Conservation (phyloP, 2,888 invertebrate species). For the Schizotus pectinicornis region DNA sequence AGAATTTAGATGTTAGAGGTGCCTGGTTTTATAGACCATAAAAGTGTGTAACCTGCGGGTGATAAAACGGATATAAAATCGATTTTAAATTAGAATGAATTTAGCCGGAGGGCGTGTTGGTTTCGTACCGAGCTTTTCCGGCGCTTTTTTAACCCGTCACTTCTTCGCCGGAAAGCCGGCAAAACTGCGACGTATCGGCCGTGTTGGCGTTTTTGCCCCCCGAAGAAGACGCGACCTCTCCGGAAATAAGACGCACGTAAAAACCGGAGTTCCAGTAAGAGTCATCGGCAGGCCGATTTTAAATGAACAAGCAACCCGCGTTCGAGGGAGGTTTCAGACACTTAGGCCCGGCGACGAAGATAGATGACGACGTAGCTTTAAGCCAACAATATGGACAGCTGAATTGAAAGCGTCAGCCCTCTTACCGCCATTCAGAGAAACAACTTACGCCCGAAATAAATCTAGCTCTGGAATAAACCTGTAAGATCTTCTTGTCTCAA, state of each 20-base stretch:
- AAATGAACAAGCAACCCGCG: constrained; percentile 24
- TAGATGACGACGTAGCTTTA: constrained; percentile 44
- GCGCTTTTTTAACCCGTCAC: too few species aligned
- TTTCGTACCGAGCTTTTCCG: too few species aligned
- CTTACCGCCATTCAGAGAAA: constrained; percentile 28
- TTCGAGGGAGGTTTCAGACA: constrained; percentile 22
- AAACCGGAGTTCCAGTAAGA: constrained; percentile 7
- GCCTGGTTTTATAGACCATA: too few species aligned
- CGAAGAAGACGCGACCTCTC: constrained; percentile 13
- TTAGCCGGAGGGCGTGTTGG: too few species aligned
- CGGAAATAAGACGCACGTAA: constrained; percentile 5
- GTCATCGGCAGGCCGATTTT: constrained; percentile 21
- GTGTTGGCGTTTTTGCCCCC: too few species aligned
- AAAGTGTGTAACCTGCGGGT: too few species aligned
- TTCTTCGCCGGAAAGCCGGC: too few species aligned
- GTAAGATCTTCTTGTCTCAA: constrained; percentile 11
- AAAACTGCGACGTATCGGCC: too few species aligned
- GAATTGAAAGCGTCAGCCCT: constrained; percentile 44
- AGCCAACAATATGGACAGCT: constrained; percentile 48
- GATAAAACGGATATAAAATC: too few species aligned
- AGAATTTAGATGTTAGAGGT: too few species aligned
- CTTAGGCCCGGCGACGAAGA: constrained; percentile 40
- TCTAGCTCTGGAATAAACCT: constrained; percentile 28
- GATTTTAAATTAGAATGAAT: too few species aligned
- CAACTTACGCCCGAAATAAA: constrained; percentile 31